Base-by-base conservation (phyloP, 2,113 vertebrate genomes). In the Nematolebias whitei region DNA sequence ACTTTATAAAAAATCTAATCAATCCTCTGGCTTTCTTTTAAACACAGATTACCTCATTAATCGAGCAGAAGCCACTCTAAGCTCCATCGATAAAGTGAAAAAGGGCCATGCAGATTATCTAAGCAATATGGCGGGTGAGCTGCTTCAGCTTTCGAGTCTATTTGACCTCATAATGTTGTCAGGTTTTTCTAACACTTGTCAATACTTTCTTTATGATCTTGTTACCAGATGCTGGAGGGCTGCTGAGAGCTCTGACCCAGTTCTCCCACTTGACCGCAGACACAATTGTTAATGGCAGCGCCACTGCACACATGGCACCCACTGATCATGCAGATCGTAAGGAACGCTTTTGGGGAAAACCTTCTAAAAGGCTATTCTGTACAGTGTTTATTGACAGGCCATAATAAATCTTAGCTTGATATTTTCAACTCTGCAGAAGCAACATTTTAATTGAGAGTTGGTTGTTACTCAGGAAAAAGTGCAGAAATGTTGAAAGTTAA, bases 291-390 rank as follows among this genome's bases (percentile, higher is more conserved):
- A 96, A 97, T 0, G 98, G 95, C 71, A 93, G 95, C 0, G 96
- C 96, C 54, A 98, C 96, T 0, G 92, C 97, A 12, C 96, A 97
- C 89, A 92, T 95, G 91, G 97, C 97, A 0, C 96, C 96, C 68
- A 94, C 93, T 0, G 95, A 98, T 90, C 95, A 94, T 0, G 95
- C 95, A 0, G 97, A 99, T 89, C 88, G 98, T 99, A 90, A 96
- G 95, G 88, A 54, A 26, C 38, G 32, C 35, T 43, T 20, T 40
- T 20, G 7, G n/a, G 38, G 12, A 15, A 39, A 18, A 9, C 40
- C 18, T 5, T 12, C 23, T 52, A n/a, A 11, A 14, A 48, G 50
- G 32, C 3, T 35, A 26, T 26, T 0, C 8, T 44, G 9, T 19
- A 47, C 49, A 19, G 2, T n/a, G 29, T 54, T 44, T 24, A 40